A percentile compares a stretch with the other conserved stretches of the same genome.
Evolutionary conservation across 2,797 vertebrate species (phyloP).

Genomic region (Ataeniobius toweri): DNA sequence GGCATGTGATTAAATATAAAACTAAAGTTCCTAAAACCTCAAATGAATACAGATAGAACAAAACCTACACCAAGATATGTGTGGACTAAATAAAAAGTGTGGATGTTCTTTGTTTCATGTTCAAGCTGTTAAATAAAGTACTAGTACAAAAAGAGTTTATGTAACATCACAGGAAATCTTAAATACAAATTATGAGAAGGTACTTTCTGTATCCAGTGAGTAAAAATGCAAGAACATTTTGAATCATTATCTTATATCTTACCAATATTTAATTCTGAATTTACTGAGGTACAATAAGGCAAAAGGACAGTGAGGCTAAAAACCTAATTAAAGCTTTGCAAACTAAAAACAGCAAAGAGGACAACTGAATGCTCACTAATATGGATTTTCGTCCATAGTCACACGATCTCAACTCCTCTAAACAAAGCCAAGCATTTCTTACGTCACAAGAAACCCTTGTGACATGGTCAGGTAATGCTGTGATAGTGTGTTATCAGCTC

Average conservation of each 20-base stretch:
- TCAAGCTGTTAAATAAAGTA: neutral
- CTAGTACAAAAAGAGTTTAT: neutral
- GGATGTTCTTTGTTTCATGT: neutral
- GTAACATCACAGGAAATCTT: neutral
- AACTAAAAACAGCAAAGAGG: neutral
- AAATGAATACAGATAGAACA: neutral
- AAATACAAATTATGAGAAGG: neutral
- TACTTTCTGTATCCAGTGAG: neutral
- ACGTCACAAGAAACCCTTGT: neutral
- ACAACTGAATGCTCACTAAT: neutral
- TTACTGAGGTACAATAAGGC: neutral
- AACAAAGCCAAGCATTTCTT: slow-evolving; percentile 1
- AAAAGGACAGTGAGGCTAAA: neutral
- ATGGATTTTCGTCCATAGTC: neutral
- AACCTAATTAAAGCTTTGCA: neutral
- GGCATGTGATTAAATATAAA: neutral
- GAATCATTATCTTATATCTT: neutral
- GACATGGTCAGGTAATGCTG: neutral
- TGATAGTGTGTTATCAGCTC: neutral
- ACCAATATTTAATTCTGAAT: neutral
- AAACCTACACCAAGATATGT: neutral
- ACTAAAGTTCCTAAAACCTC: neutral
- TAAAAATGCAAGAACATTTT: neutral
- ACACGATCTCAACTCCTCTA: neutral
- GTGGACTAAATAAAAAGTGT: neutral